Percentiles rank a stretch among this genome's conserved stretches.
Evolutionary conservation across 2,888 invertebrate genomes (phyloP).

Genomic region (Aporophyla nigra): DNA sequence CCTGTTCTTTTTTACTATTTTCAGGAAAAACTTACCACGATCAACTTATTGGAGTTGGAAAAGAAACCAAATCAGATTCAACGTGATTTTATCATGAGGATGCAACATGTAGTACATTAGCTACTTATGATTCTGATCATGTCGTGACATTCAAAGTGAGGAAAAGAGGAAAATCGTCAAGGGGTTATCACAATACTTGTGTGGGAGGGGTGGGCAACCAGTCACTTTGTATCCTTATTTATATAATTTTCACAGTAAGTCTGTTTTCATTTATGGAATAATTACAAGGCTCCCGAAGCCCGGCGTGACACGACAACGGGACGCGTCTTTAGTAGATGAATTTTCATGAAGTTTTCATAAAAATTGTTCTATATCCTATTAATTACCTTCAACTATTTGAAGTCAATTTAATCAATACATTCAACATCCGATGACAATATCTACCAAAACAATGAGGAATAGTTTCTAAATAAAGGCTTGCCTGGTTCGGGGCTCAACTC

Average conservation of each 20-base stretch:
- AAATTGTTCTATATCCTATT: too few relatives aligned
- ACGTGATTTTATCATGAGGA: background rate
- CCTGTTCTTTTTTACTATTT: background rate
- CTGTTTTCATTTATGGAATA: too few relatives aligned
- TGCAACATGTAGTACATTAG: background rate
- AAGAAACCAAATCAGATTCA: background rate
- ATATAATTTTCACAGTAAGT: background rate
- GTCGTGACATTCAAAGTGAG: background rate
- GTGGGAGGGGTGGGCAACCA: background rate
- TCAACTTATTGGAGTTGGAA: background rate
- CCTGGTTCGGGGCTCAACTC: background rate
- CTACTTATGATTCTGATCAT: constrained; percentile 35
- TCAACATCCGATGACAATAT: background rate
- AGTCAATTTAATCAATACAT: background rate
- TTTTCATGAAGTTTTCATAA: too few relatives aligned
- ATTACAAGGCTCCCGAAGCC: too few relatives aligned
- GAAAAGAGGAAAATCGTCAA: background rate
- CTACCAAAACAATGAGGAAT: background rate
- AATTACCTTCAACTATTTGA: too few relatives aligned
- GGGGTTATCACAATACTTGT: constrained; percentile 26
- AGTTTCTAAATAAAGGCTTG: background rate
- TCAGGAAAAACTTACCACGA: background rate
- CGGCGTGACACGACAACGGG: too few relatives aligned
- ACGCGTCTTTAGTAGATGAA: too few relatives aligned
- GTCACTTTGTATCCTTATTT: background rate